Conservation (phyloP, 1,140 invertebrate species). For the Zaprionus africanus region DNA sequence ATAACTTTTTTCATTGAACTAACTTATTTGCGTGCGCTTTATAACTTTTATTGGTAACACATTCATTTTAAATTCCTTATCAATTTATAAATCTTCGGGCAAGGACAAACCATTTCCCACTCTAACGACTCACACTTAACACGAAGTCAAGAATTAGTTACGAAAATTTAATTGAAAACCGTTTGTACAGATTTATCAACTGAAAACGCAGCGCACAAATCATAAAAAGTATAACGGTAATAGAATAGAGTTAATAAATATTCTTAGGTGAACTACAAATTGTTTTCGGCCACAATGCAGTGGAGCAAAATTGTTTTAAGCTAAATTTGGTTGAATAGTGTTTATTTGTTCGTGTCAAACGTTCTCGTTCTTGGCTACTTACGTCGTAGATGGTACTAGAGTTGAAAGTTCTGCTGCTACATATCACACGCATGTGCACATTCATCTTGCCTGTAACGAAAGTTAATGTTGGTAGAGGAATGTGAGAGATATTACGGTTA, state of each 20-base stretch:
- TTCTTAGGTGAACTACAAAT: background rate
- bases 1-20: too few species aligned
- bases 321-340: background rate
- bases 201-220: background rate
- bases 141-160: background rate
- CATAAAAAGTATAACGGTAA: background rate
- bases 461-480: conserved; percentile 35
- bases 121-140: background rate
- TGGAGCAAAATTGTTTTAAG: background rate
- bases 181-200: background rate
- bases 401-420: conserved; percentile 62
- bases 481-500: conserved; percentile 38
- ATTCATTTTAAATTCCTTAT: too few species aligned
- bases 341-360: background rate
- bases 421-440: conserved; percentile 78
- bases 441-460: conserved; percentile 69
- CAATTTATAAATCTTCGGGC: too few species aligned
- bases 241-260: background rate
- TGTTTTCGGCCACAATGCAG: background rate
- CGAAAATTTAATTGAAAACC: background rate
- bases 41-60: too few species aligned
- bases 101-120: too few species aligned
- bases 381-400: conserved; percentile 60
- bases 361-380: conserved; percentile 45
- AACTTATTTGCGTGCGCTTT: too few species aligned